Conservation (phyloP, 1,140 invertebrate genomes). For the Carposina sasakii region DNA sequence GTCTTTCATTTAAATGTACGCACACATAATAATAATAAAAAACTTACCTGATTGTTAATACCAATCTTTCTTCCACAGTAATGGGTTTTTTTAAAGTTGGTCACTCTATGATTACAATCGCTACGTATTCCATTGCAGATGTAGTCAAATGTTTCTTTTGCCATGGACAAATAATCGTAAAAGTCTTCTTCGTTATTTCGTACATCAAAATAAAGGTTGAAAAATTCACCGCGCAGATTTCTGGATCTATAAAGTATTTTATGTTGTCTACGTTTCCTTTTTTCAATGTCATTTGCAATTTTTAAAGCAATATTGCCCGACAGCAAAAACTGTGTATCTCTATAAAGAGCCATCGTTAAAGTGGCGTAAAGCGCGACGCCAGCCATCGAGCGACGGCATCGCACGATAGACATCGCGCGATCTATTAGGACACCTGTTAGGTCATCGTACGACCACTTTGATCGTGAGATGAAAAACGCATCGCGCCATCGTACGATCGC, state of each 20-base stretch:
- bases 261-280: slow-evolving; percentile 9
- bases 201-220: slow-evolving; percentile 13
- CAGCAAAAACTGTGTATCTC: slow-evolving; percentile 9
- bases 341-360: slow-evolving; percentile 10
- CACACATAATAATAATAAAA: slow-evolving; percentile 12
- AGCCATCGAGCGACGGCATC: slow-evolving; percentile 7
- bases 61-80: slow-evolving; percentile 14
- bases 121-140: slow-evolving; percentile 8
- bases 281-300: slow-evolving; percentile 7
- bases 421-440: too few relatives aligned
- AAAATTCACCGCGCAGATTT: slow-evolving; percentile 12
- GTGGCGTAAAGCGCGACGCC: slow-evolving; percentile 6
- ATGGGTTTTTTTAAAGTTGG: slow-evolving; percentile 13
- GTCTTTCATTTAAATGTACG: too few relatives aligned
- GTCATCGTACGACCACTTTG: too few relatives aligned
- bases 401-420: slow-evolving; percentile 5
- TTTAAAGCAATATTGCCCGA: slow-evolving; percentile 11
- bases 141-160: slow-evolving; percentile 13
- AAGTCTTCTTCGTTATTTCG: slow-evolving; percentile 9
- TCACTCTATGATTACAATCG: slow-evolving; percentile 11
- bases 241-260: slow-evolving; percentile 10
- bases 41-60: slow-evolving; percentile 12
- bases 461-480: too few relatives aligned
- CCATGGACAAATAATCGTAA: slow-evolving; percentile 15
- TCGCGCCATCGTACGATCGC: too few relatives aligned